A percentile compares a stretch with the other conserved stretches of the same genome.
Conservation (phyloP, 2,113 vertebrate species). For the Cephalophus harveyi region DNA sequence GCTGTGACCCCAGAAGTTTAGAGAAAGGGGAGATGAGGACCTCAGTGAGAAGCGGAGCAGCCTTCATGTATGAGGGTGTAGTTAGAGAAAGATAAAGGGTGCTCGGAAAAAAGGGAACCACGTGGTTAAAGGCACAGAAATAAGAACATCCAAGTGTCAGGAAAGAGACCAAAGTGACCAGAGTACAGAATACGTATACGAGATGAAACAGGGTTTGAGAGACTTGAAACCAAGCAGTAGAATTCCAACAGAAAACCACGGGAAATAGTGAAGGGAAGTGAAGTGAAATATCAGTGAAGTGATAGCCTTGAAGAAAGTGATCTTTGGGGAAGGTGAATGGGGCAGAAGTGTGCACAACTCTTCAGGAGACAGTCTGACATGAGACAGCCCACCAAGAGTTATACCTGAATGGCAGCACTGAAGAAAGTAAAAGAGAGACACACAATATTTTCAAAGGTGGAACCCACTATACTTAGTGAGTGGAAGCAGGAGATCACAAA, state of each 20-base stretch:
- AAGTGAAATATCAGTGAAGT: background rate
- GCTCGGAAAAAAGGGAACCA: background rate
- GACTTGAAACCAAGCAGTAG: background rate
- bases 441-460: background rate
- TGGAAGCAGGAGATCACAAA: background rate
- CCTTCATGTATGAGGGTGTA: background rate
- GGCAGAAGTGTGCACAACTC: background rate
- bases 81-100: background rate
- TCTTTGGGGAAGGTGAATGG: background rate
- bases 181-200: accelerated
- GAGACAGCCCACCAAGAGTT: background rate
- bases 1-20: background rate
- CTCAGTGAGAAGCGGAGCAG: background rate
- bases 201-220: background rate
- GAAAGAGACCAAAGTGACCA: background rate
- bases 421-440: background rate
- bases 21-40: background rate
- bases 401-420: background rate
- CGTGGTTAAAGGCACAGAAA: background rate
- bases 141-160: background rate
- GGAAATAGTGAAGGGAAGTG: too few relatives aligned
- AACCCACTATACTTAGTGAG: background rate
- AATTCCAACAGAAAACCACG: too few relatives aligned
- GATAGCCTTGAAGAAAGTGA: background rate
- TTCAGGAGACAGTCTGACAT: background rate